Conservation (phyloP, 2,113 vertebrate species). For the Puntigrus tetrazona region DNA sequence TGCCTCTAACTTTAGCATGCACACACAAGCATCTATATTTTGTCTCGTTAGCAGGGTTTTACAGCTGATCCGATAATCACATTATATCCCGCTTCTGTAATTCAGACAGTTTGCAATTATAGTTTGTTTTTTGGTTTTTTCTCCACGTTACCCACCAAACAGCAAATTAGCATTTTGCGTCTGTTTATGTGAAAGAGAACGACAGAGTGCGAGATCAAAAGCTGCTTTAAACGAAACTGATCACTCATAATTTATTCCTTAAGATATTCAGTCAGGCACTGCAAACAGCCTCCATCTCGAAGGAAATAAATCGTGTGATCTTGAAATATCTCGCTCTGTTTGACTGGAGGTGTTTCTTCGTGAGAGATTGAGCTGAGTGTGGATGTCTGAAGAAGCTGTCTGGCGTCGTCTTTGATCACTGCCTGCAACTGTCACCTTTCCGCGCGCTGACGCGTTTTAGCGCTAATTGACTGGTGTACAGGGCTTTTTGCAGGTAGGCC, state of each 20-base stretch:
- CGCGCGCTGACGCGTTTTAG: neutral
- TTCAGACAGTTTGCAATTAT: constrained; percentile 17
- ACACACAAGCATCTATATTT: neutral
- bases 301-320: constrained; percentile 29
- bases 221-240: constrained; percentile 19
- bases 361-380: neutral
- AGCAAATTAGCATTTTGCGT: neutral
- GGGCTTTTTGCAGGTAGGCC: neutral
- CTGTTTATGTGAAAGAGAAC: constrained; percentile 4
- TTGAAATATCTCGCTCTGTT: constrained; percentile 10
- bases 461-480: neutral
- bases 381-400: constrained; percentile 3
- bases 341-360: constrained; percentile 19
- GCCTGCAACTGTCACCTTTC: neutral
- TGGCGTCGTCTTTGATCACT: constrained; percentile 8
- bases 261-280: constrained; percentile 10
- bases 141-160: neutral
- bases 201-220: constrained; percentile 24
- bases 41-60: constrained; percentile 24
- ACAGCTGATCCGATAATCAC: constrained; percentile 26
- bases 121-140: too few relatives aligned
- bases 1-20: constrained; percentile 9
- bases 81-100: constrained; percentile 7
- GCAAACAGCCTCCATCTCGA: constrained; percentile 15
- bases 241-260: constrained; percentile 17